Conservation (phyloP, 1,140 invertebrate species). For the Dryas iulia region DNA sequence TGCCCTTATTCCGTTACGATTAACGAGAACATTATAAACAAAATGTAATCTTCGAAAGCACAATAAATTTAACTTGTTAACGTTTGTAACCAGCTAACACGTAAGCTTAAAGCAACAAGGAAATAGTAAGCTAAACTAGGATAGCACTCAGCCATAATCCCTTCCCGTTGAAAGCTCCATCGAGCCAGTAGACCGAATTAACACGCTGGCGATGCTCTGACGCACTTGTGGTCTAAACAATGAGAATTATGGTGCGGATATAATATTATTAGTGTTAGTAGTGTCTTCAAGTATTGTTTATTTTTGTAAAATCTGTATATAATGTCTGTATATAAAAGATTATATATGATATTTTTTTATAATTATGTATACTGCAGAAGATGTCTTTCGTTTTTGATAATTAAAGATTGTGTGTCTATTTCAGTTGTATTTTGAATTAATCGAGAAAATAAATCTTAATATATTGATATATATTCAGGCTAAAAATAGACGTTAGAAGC, state of each 20-base stretch:
- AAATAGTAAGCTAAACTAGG: not conserved
- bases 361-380: too few relatives aligned
- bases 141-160: not conserved
- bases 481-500: too few relatives aligned
- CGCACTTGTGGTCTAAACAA: slow-evolving; percentile 3
- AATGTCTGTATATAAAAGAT: too few relatives aligned
- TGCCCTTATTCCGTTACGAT: too few relatives aligned
- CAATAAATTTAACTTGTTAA: not conserved
- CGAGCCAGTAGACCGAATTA: slow-evolving; percentile 12
- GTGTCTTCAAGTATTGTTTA: too few relatives aligned
- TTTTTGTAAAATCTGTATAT: too few relatives aligned
- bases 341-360: too few relatives aligned
- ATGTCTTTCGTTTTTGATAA: too few relatives aligned
- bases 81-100: not conserved
- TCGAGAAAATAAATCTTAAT: too few relatives aligned
- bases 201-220: not conserved
- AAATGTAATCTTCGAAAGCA: not conserved
- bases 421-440: too few relatives aligned
- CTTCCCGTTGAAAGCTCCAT: not conserved
- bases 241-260: not conserved
- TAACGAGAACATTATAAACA: not conserved
- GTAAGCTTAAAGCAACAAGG: not conserved
- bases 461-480: too few relatives aligned
- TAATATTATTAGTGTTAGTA: slow-evolving; percentile 20
- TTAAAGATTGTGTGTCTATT: too few relatives aligned